Conservation (phyloP, 2,797 vertebrate species). For the Gallinago nigripennis region DNA sequence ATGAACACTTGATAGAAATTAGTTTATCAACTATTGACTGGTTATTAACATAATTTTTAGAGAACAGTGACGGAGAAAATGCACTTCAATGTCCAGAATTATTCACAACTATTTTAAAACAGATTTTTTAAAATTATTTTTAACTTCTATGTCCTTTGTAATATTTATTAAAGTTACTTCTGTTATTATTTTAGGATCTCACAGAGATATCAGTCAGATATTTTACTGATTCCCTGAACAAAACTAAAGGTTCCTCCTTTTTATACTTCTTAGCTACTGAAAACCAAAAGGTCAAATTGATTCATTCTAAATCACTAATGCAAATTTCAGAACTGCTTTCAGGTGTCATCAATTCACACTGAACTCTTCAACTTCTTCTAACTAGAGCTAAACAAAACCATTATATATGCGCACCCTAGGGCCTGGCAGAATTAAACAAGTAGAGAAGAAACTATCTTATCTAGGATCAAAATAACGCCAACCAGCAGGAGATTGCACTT, state of each 20-base stretch:
- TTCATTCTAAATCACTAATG: background rate
- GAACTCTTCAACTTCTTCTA: constrained; percentile 3
- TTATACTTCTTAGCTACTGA: background rate
- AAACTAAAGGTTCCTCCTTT: background rate
- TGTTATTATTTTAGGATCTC: background rate
- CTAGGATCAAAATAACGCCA: background rate
- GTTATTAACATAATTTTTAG: background rate
- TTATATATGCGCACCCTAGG: background rate
- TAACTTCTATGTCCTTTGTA: background rate
- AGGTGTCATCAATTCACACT: background rate
- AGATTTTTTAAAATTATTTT: background rate
- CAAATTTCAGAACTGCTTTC: background rate
- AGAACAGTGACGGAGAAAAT: background rate
- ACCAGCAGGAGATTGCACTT: background rate
- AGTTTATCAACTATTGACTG: background rate
- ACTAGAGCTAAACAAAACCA: background rate
- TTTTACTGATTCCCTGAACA: background rate
- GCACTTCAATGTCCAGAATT: background rate
- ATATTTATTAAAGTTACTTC: background rate
- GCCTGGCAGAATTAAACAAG: background rate
- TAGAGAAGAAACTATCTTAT: background rate
- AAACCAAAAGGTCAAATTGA: background rate
- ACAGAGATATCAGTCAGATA: background rate
- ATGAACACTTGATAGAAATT: background rate
- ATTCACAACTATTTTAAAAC: background rate